A percentile compares a stretch with the other conserved stretches of the same genome.
These are phyloP conservation scores for Salvator merianae DNA, from an alignment of 2,113 vertebrate genomes.

Conservation along the genomic window DNA sequence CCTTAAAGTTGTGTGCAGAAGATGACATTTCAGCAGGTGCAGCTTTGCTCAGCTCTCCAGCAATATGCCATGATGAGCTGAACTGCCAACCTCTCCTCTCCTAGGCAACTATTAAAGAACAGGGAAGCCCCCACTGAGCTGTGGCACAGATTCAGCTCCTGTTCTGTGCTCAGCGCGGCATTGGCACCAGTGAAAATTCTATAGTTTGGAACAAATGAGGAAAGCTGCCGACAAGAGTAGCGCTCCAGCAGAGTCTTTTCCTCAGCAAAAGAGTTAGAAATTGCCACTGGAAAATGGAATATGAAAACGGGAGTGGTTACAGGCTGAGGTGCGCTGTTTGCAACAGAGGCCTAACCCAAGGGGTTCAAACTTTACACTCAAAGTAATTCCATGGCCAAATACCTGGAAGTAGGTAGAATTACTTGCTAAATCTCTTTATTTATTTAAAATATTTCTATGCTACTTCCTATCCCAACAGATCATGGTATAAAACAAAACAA, in stretches of 20 bases:
- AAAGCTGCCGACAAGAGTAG: not conserved
- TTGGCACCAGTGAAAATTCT: not conserved
- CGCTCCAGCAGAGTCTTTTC: not conserved
- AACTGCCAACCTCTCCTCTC: not conserved
- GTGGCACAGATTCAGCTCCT: not conserved
- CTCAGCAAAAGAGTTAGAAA: not conserved
- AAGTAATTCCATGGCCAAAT: too few species aligned
- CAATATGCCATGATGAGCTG: too few species aligned
- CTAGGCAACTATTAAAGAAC: not conserved
- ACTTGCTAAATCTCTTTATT: too few species aligned
- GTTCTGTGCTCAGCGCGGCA: not conserved
- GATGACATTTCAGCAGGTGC: slow-evolving; percentile 10
- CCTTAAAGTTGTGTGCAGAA: not conserved
- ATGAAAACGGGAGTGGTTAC: not conserved
- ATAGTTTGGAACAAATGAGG: not conserved
- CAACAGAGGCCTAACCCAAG: not conserved
- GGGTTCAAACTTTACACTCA: too few species aligned
- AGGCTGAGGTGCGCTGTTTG: not conserved
- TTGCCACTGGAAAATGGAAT: not conserved
- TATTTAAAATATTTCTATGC: too few species aligned
- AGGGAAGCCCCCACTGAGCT: not conserved
- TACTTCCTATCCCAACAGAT: too few species aligned
- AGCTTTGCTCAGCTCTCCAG: not conserved
- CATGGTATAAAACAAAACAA: too few species aligned
- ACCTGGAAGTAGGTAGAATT: too few species aligned